These are phyloP conservation scores for Drosophila atripex DNA, from an alignment of 2,888 invertebrate species.

Conservation along the genomic window DNA sequence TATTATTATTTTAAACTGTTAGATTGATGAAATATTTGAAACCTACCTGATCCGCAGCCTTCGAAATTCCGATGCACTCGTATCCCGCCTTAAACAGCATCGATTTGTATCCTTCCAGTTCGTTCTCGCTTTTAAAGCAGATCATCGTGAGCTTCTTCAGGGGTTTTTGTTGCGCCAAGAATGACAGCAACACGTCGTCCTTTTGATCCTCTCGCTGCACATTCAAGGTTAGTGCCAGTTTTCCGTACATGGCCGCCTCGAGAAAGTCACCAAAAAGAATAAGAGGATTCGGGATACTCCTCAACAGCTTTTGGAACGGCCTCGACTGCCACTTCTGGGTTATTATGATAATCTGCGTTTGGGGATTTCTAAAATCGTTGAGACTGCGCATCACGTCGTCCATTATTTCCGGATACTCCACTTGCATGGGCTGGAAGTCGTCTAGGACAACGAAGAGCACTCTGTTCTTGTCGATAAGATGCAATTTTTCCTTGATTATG, in stretches of 20 bases:
- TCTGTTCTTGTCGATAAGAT: slow-evolving; percentile 28
- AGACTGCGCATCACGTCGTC: slow-evolving; percentile 19
- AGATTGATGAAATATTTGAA: not conserved
- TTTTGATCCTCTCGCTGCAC: slow-evolving; percentile 30
- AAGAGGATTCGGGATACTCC: slow-evolving; percentile 32
- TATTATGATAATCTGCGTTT: slow-evolving; percentile 48
- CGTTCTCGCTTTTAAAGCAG: slow-evolving; percentile 37
- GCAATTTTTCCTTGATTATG: slow-evolving; percentile 23
- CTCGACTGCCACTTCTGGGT: slow-evolving; percentile 55
- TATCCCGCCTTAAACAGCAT: slow-evolving; percentile 24
- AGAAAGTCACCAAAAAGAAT: slow-evolving; percentile 62
- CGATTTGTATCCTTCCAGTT: not conserved
- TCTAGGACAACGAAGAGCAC: slow-evolving; percentile 55
- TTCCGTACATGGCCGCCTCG: slow-evolving; percentile 60
- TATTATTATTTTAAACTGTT: not conserved
- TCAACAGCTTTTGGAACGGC: slow-evolving; percentile 23
- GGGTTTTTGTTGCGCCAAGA: slow-evolving; percentile 7
- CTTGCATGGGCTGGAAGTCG: slow-evolving; percentile 54
- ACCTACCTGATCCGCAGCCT: slow-evolving; percentile 24
- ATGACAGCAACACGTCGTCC: slow-evolving; percentile 15
- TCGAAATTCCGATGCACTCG: slow-evolving; percentile 31
- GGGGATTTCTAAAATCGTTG: not conserved
- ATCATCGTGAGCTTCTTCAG: slow-evolving; percentile 40
- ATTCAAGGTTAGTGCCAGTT: slow-evolving; percentile 27
- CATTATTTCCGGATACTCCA: not conserved